Evolutionary conservation across 2,113 vertebrate species (phyloP).

Genomic region (Mesoclemmys tuberculata): DNA sequence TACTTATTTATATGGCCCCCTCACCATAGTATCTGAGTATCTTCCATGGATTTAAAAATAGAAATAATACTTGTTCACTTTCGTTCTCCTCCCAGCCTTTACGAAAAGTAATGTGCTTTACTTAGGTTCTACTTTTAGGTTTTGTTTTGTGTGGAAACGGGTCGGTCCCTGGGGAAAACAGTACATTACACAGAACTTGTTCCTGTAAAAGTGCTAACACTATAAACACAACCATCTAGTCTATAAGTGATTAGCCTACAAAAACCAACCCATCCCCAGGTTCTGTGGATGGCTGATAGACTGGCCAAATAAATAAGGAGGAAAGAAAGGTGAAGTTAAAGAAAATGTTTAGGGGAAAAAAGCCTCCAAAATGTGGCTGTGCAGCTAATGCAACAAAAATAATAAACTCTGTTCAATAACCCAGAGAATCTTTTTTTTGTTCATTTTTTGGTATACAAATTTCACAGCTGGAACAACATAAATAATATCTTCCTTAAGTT

Average conservation of each 20-base stretch:
- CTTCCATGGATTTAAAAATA: neutral
- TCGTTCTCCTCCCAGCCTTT: neutral
- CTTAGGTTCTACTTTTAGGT: neutral
- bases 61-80: neutral
- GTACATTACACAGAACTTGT: neutral
- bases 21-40: neutral
- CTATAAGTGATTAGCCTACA: neutral
- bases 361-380: neutral
- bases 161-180: neutral
- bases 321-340: neutral
- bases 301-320: neutral
- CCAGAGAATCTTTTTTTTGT: neutral
- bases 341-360: neutral
- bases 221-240: neutral
- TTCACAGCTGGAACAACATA: neutral
- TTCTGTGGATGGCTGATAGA: neutral
- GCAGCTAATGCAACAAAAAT: neutral
- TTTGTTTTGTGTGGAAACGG: neutral
- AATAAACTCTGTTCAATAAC: slow-evolving; percentile 23
- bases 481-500: neutral
- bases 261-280: neutral
- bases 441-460: neutral
- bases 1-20: neutral
- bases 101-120: neutral
- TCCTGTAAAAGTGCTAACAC: neutral